Percentiles rank a stretch among this genome's conserved stretches.
Conservation (phyloP, 2,888 invertebrate species). For the Mellilla xanthometata region DNA sequence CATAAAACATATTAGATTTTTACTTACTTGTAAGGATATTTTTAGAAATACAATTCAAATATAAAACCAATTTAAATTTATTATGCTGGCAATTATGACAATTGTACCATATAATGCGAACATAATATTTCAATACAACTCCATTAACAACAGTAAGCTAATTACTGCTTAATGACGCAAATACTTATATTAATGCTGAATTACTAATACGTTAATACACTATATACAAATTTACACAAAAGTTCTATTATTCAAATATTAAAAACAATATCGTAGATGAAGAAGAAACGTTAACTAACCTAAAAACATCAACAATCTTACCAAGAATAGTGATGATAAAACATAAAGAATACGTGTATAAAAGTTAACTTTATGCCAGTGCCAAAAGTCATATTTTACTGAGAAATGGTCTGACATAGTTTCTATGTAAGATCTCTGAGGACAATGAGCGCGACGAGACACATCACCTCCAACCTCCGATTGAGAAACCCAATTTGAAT, state of each 20-base stretch:
- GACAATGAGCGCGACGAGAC: slow-evolving; percentile 67
- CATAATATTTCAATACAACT: slow-evolving; percentile 40
- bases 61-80: too few relatives aligned
- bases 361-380: too few relatives aligned
- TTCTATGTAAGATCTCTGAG: slow-evolving; percentile 13
- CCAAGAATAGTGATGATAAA: too few relatives aligned
- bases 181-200: slow-evolving; percentile 37
- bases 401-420: too few relatives aligned
- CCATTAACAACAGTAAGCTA: slow-evolving; percentile 52
- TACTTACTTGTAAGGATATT: too few relatives aligned
- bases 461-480: slow-evolving; percentile 78
- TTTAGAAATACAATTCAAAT: too few relatives aligned
- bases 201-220: slow-evolving; percentile 33
- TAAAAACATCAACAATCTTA: slow-evolving; percentile 48
- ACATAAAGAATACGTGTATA: too few relatives aligned
- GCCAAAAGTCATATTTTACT: too few relatives aligned
- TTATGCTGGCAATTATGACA: slow-evolving; percentile 47
- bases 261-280: slow-evolving; percentile 59
- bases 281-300: slow-evolving; percentile 57
- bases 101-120: slow-evolving; percentile 8
- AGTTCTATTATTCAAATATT: slow-evolving; percentile 41
- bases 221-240: slow-evolving; percentile 40
- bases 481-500: slow-evolving; percentile 81
- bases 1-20: too few relatives aligned
- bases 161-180: slow-evolving; percentile 52